Evolutionary conservation across 2,888 invertebrate genomes (phyloP).

Genomic region (Chironomus tentans): DNA sequence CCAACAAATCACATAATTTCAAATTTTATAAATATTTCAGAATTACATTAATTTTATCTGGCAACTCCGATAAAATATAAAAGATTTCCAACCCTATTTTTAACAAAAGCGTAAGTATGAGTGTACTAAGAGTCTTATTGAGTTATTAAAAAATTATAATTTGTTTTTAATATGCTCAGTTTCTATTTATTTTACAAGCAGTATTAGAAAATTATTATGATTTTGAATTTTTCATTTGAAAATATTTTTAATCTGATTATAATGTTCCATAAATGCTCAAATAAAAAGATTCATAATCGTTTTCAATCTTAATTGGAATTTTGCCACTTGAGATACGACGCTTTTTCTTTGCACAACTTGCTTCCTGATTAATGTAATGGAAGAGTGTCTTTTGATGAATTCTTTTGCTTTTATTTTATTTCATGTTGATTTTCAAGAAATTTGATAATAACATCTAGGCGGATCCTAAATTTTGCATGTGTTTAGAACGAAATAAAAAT

Average conservation of each 20-base stretch:
- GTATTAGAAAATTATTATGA: conserved; percentile 19
- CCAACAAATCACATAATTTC: no score
- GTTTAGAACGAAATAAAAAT: no score
- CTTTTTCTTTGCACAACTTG: conserved; percentile 2
- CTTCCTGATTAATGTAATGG: conserved; percentile 9
- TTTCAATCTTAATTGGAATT: conserved; percentile 25
- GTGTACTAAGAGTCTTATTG: conserved; percentile 21
- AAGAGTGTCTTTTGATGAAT: conserved; percentile 23
- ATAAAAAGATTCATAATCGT: conserved; percentile 20
- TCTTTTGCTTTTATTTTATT: not conserved
- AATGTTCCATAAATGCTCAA: not conserved
- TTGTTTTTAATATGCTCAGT: conserved; percentile 23
- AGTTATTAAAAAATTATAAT: conserved; percentile 23
- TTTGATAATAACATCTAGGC: not conserved
- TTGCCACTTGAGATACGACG: conserved; percentile 20
- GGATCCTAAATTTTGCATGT: not conserved
- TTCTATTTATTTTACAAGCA: not conserved
- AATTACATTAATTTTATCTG: not conserved
- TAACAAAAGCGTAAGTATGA: not conserved
- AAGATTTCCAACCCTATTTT: not conserved
- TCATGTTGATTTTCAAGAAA: no score
- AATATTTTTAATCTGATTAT: conserved; percentile 24
- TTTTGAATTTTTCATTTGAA: conserved; percentile 7
- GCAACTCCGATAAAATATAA: not conserved
- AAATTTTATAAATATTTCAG: not conserved